These are phyloP conservation scores for Sylvicola cinctus DNA, from an alignment of 2,888 invertebrate genomes.

Conservation along the genomic window DNA sequence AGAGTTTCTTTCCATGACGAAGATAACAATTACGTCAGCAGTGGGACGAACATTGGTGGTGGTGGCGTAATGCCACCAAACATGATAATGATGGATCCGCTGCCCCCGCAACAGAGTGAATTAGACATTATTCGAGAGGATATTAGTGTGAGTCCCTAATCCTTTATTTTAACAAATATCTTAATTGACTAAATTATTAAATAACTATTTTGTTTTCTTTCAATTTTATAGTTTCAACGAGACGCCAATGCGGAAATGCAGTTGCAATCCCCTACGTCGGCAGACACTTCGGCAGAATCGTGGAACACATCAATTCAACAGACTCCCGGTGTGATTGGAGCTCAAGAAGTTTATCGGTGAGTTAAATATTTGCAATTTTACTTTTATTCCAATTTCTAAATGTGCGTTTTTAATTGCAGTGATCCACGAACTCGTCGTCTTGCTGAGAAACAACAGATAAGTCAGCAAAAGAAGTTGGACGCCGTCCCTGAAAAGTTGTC, in stretches of 20 bases:
- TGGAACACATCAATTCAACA: conserved; percentile 30
- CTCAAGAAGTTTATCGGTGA: conserved; percentile 89
- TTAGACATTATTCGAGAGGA: conserved; percentile 44
- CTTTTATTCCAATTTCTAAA: conserved; percentile 2
- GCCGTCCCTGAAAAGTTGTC: conserved; percentile 75
- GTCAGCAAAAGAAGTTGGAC: conserved; percentile 24
- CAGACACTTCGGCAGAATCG: conserved; percentile 23
- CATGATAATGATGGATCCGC: conserved; percentile 6
- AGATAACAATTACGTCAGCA: conserved; percentile 20
- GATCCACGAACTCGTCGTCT: conserved; percentile 80
- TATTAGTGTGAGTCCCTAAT: conserved; percentile 43
- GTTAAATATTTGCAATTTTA: conserved; percentile 5
- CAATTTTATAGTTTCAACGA: not conserved
- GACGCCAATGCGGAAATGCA: conserved; percentile 25
- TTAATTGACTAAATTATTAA: too few relatives aligned
- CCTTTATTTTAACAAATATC: not conserved
- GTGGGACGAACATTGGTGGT: too few relatives aligned
- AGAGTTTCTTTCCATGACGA: conserved; percentile 60
- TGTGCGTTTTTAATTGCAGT: conserved; percentile 24
- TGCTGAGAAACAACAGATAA: conserved; percentile 55
- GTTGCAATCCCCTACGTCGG: conserved; percentile 55
- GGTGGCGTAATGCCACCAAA: not conserved
- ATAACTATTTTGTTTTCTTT: not conserved
- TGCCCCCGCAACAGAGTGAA: conserved; percentile 21
- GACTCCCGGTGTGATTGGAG: conserved; percentile 92